Evolutionary conservation across 1,140 invertebrate species (phyloP), one percentile per base, ranked within the genome.

Genomic region (Drosophila nigrodunni): DNA sequence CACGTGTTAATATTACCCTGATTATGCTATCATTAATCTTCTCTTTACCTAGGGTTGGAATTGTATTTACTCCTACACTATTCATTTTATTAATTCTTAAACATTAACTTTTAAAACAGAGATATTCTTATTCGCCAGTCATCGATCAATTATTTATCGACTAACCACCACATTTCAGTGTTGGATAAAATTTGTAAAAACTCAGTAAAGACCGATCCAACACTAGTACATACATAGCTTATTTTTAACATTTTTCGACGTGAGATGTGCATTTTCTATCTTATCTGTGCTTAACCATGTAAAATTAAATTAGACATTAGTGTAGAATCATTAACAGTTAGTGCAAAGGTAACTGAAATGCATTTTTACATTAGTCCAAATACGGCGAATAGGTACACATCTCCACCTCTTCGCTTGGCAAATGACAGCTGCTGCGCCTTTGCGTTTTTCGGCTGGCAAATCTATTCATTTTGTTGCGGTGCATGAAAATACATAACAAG

Each of bases 281-380:
- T 83, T 83, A 87, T 88, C 82, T 72, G 82, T 87, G 82, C 82
- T 87, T 86, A 82, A 87, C 72, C 82, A 87, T 87, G 82, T 89
- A 89, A 88, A 88, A 74, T 78, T 72, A 65, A 80, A 88, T 82
- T 87, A 87, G 83, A 49, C 30, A 47, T 55, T 88, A 87, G 85
- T 89, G 74, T 83, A 89, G 78, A 72, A 83, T 71, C 77, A 78
- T 83, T 88, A 80, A 78, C 76, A 89, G 66, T 83, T 66, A 89
- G 85, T 89, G 80, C 77, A 88, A 89, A 88, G 83, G 83, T 87
- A 87, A 87, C 60, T 25, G 35, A 57, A 49, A 18, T 57, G 43
- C 43, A 47, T 54, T 59, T 71, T 49, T 44, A 39, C 13, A 46
- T 10, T 35, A 46, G 6, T 41, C 54, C 18, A 21, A 64, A 52